phyloP scores from a whole-genome alignment of 1,140 invertebrate genomes.

The Melipona quadrifasciata region DNA sequence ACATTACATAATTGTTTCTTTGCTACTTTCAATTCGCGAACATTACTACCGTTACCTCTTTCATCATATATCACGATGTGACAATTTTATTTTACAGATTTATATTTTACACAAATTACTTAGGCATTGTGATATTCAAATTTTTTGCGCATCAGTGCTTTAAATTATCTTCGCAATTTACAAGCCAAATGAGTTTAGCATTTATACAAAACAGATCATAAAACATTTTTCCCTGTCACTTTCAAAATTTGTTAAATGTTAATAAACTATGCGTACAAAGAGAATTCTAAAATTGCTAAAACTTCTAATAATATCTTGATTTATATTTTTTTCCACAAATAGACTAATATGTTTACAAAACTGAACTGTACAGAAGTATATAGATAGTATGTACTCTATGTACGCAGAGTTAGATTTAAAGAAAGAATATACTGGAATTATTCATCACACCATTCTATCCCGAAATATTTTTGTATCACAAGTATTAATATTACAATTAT shows the following conservation, averaged over 20 bases:
- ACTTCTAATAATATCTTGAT: slow-evolving; percentile 36
- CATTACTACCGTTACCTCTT: slow-evolving; percentile 32
- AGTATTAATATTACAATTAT: slow-evolving; percentile 72
- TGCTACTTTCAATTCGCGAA: slow-evolving; percentile 32
- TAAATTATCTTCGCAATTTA: slow-evolving; percentile 56
- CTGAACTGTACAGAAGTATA: slow-evolving; percentile 57
- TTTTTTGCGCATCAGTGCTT: slow-evolving; percentile 52
- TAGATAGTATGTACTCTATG: slow-evolving; percentile 41
- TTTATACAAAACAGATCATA: slow-evolving; percentile 62
- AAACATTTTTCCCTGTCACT: slow-evolving; percentile 9
- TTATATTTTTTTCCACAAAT: slow-evolving; percentile 42
- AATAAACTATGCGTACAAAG: slow-evolving; percentile 58
- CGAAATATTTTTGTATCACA: slow-evolving; percentile 70
- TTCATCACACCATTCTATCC: slow-evolving; percentile 27
- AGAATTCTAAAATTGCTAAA: slow-evolving; percentile 43
- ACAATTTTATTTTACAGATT: slow-evolving; percentile 67
- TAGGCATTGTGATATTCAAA: slow-evolving; percentile 67
- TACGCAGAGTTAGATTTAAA: slow-evolving; percentile 58
- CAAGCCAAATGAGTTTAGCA: slow-evolving; percentile 52
- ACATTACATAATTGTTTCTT: slow-evolving; percentile 47
- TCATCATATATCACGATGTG: slow-evolving; percentile 48
- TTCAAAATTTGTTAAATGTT: slow-evolving; percentile 30
- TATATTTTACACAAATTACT: slow-evolving; percentile 72
- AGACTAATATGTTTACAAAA: slow-evolving; percentile 56
- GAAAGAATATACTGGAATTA: slow-evolving; percentile 46